Base-by-base conservation (phyloP, 2,888 invertebrate genomes). In the Argynnis bischoffii region DNA sequence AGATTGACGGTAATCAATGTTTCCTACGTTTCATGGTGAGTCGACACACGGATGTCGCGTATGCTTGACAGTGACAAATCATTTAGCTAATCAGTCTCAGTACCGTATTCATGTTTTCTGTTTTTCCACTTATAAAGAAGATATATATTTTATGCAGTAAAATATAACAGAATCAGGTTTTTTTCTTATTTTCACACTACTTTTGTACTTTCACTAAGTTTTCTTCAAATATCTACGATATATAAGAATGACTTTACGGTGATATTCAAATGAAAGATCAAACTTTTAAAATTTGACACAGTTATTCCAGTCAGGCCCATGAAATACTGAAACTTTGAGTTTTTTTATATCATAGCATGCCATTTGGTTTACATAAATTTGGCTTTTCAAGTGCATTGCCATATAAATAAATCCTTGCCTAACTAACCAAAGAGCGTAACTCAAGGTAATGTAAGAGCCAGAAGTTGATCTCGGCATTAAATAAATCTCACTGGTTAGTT, bases 401-500 rank as follows among this genome's bases (percentile, higher is more conserved):
- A 48, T 55, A 66, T 66, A 66, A 66, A 60, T 66, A 61, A 51
- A 61, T 60, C 35, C 35, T 66, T 60, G n/a, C 41, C 54, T 61
- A 60, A 60, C 66, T 48, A 60, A 59, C 50, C 60, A 41, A 35
- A 35, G 35, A 35, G 55, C 50, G 50, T 66, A 66, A 66, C n/a
- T 66, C 47, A 66, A 60, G 66, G 59, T 66, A 66, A 56, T 59
- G 46, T 66, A 65, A 60, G 59, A 66, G 65, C 59, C 48, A 66
- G 66, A 66, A 66, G 70, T 72, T 70, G 70, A 70, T 70, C 63
- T 63, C 61, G 68, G 70, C 68, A 64, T 64, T 69, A 70, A 63
- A 72, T 72, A 70, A 69, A 72, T 70, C 72, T 69, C 60, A 63
- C 54, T 55, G 57, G 72, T 69, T 70, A 65, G 69, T 61, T 67